Evolutionary conservation across 2,113 vertebrate genomes (phyloP).

Genomic region (Hemicordylus capensis): DNA sequence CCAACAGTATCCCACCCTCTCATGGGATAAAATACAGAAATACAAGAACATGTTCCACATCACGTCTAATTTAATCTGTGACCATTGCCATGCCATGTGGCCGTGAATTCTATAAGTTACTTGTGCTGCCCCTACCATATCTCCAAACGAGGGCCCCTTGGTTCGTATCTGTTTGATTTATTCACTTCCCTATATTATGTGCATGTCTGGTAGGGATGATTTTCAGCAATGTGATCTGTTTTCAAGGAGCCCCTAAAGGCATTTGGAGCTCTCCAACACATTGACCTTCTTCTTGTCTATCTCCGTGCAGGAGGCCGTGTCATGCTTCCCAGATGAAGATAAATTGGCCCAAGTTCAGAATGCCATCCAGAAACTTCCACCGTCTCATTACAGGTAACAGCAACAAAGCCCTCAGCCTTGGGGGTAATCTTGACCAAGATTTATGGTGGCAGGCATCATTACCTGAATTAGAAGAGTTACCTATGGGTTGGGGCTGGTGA

Average conservation of each 20-base stretch:
- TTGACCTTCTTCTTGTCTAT: conserved; percentile 1
- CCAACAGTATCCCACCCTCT: too few species aligned
- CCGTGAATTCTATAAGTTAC: background rate
- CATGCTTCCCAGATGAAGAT: conserved; percentile 83
- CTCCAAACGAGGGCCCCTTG: too few species aligned
- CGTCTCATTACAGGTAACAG: conserved; percentile 90
- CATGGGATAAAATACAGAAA: too few species aligned
- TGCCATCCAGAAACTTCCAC: conserved; percentile 91
- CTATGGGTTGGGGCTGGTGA: background rate
- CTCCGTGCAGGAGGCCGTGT: conserved; percentile 80
- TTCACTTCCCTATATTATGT: background rate
- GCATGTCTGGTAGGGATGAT: background rate
- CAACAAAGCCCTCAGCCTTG: background rate
- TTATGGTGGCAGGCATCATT: background rate
- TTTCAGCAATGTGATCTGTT: background rate
- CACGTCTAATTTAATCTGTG: background rate
- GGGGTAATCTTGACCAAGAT: background rate
- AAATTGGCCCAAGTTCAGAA: conserved; percentile 87
- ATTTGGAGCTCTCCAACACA: background rate
- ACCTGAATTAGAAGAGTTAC: background rate
- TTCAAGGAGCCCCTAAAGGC: background rate
- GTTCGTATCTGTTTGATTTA: too few species aligned
- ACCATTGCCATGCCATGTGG: background rate
- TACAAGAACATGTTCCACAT: too few species aligned
- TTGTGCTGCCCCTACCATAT: background rate